Evolutionary conservation across 2,888 invertebrate species (phyloP).

Genomic region (Metallyticus violacea): DNA sequence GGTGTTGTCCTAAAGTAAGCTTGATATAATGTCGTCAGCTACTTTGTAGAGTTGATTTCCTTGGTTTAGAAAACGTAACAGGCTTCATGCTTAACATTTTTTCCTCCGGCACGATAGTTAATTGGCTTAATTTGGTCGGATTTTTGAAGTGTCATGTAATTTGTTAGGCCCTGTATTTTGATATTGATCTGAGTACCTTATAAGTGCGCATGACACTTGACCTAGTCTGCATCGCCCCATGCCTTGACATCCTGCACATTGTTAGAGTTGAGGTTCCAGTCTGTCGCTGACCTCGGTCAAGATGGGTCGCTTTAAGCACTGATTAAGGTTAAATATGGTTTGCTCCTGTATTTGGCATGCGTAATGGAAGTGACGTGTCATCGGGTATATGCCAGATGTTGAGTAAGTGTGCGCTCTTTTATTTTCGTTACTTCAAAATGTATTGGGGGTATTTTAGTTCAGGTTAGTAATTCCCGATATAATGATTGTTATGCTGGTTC

Average conservation of each 20-base stretch:
- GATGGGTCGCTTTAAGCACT: background rate
- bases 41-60: background rate
- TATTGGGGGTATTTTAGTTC: too few species aligned
- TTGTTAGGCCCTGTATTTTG: background rate
- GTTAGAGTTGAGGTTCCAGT: constrained; percentile 6
- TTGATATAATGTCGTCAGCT: too few species aligned
- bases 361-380: background rate
- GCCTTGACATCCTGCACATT: background rate
- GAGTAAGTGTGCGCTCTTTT: background rate
- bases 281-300: constrained; percentile 8
- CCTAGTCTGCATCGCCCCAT: background rate
- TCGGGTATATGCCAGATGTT: background rate
- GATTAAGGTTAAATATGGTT: too few species aligned
- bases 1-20: background rate
- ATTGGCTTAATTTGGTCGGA: background rate
- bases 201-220: constrained; percentile 21
- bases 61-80: background rate
- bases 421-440: too few species aligned
- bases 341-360: background rate
- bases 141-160: background rate
- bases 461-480: too few species aligned
- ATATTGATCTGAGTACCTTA: background rate
- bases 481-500: too few species aligned
- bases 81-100: background rate
- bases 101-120: background rate